Conservation (phyloP, 1,140 invertebrate species). For the Pteromalus puparum region DNA sequence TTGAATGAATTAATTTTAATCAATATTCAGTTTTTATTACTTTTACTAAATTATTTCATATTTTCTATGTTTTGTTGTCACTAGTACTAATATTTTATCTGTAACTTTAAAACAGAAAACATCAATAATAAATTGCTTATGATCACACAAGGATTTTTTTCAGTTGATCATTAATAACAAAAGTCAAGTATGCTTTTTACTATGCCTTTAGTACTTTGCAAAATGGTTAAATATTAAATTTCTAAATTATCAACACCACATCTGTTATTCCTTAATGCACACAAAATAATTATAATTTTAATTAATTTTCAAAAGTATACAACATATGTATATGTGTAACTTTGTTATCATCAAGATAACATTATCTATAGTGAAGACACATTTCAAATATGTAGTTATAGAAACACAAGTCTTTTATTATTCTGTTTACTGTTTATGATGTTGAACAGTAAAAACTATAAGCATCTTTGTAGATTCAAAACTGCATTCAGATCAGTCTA, state of each 20-base stretch:
- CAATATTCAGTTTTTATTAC: neutral
- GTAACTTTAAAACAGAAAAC: neutral
- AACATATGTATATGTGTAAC: slow-evolving; percentile 4
- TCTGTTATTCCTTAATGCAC: neutral
- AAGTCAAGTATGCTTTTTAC: neutral
- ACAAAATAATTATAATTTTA: slow-evolving; percentile 6
- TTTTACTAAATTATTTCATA: neutral
- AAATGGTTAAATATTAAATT: slow-evolving; percentile 22
- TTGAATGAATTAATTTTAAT: neutral
- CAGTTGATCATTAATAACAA: slow-evolving; percentile 20
- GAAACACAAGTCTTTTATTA: slow-evolving; percentile 34
- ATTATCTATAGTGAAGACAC: slow-evolving; percentile 25
- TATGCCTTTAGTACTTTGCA: neutral
- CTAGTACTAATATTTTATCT: neutral
- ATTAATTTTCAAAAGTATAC: neutral
- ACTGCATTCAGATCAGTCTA: slow-evolving; percentile 35
- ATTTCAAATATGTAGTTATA: neutral
- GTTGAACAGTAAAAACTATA: neutral
- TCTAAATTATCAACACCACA: slow-evolving; percentile 1
- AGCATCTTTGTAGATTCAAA: slow-evolving; percentile 2
- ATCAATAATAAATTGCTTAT: neutral
- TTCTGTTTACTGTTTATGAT: slow-evolving; percentile 29
- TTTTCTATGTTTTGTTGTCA: too few relatives aligned
- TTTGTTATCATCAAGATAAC: slow-evolving; percentile 33
- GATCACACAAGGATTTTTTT: neutral